phyloP scores from a whole-genome alignment of 2,888 invertebrate genomes.

The Caenorhabditis sinica region DNA sequence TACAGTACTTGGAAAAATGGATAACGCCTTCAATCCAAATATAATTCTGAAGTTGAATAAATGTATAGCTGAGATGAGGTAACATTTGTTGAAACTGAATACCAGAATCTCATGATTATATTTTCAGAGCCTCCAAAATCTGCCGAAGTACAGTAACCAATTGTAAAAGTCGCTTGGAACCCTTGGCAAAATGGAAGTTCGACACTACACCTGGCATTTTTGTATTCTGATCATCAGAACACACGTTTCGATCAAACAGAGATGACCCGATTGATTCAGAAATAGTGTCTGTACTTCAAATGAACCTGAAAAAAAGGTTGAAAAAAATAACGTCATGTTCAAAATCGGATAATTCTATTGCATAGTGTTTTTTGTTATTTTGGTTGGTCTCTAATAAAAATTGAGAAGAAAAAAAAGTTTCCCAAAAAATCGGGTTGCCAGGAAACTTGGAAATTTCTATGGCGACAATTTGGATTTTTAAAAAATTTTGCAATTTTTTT shows the following conservation, averaged over 20 bases:
- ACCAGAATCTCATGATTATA: background rate
- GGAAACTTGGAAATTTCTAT: no score
- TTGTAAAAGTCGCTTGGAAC: constrained; percentile 25
- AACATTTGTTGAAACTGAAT: background rate
- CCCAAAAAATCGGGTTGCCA: no score
- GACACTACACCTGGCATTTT: constrained; percentile 28
- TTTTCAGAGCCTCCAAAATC: constrained; percentile 24
- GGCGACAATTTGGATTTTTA: no score
- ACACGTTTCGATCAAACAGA: constrained; percentile 3
- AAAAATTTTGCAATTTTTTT: no score
- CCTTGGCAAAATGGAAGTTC: constrained; percentile 15
- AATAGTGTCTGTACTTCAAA: background rate
- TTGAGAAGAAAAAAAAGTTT: no score
- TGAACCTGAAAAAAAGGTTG: background rate
- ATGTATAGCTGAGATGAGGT: constrained; percentile 35
- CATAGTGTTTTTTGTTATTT: background rate
- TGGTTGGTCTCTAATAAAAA: no score
- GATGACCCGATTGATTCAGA: background rate
- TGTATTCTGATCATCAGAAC: constrained; percentile 5
- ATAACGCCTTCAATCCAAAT: background rate
- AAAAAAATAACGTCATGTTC: no score
- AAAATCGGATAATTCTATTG: background rate
- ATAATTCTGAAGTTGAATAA: constrained; percentile 22
- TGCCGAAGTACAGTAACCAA: constrained; percentile 47
- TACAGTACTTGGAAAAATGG: background rate